Evolutionary conservation across 1,140 invertebrate species (phyloP).

Genomic region (Eriosoma lanigerum): DNA sequence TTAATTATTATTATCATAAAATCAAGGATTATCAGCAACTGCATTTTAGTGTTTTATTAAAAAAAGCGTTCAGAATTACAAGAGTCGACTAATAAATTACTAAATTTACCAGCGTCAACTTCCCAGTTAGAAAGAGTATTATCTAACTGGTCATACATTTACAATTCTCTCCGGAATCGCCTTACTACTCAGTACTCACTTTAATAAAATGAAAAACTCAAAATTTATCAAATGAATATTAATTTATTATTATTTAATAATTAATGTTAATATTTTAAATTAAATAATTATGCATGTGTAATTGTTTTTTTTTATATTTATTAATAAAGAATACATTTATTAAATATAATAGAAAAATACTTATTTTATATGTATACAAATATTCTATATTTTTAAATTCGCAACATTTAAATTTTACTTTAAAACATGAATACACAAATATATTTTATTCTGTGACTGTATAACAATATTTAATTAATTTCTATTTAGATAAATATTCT

Average conservation of each 20-base stretch:
- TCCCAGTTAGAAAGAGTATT: conserved; percentile 19
- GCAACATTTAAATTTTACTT: no score
- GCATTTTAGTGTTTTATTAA: conserved; percentile 30
- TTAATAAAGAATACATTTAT: not conserved
- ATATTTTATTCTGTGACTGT: not conserved
- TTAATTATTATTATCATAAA: no score
- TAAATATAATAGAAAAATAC: not conserved
- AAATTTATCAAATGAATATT: no score
- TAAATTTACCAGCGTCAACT: conserved; percentile 17
- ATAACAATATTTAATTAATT: conserved; percentile 2
- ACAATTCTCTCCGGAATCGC: no score
- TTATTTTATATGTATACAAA: no score
- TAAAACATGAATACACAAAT: not conserved
- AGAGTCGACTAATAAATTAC: not conserved
- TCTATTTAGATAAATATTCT: no score
- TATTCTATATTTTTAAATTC: no score
- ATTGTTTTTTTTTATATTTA: conserved; percentile 5
- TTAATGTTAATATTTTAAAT: not conserved
- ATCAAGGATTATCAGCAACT: conserved; percentile 6
- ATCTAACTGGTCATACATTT: no score
- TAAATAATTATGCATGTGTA: not conserved
- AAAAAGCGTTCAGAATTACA: no score
- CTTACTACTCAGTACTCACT: no score
- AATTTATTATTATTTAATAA: not conserved
- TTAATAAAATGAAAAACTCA: no score